Conservation (phyloP, 2,113 vertebrate species). For the Pseudopipra pipra region DNA sequence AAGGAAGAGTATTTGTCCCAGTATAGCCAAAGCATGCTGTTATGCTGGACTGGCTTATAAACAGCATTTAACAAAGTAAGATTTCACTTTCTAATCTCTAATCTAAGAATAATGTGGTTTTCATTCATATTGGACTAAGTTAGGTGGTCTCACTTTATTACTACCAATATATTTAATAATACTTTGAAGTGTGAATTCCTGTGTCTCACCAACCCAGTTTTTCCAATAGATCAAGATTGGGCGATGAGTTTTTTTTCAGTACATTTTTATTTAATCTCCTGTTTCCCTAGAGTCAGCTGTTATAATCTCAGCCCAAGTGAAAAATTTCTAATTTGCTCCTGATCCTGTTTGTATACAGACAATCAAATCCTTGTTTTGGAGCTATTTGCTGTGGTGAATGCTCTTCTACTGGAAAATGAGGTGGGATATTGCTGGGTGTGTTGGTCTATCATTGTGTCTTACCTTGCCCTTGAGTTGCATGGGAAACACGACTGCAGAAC, state of each 20-base stretch:
- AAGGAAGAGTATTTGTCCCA: conserved; percentile 20
- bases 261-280: not conserved
- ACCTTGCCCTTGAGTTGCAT: not conserved
- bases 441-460: not conserved
- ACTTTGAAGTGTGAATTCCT: not conserved
- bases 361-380: not conserved
- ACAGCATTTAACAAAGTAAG: conserved; percentile 2
- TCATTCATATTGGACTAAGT: not conserved
- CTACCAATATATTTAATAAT: not conserved
- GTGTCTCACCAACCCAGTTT: not conserved
- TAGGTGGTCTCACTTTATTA: not conserved
- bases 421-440: not conserved
- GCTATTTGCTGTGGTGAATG: not conserved
- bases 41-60: not conserved
- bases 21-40: not conserved
- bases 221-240: not conserved
- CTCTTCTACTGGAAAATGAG: not conserved
- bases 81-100: not conserved
- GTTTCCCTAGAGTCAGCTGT: not conserved
- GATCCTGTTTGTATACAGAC: not conserved
- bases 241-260: not conserved
- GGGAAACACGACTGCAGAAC: not conserved
- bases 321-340: not conserved
- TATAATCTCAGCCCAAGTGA: not conserved
- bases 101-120: not conserved